Evolutionary conservation across 64 coral and sea anemone genomes (phyloP).

Genomic region (Acropora yongei): DNA sequence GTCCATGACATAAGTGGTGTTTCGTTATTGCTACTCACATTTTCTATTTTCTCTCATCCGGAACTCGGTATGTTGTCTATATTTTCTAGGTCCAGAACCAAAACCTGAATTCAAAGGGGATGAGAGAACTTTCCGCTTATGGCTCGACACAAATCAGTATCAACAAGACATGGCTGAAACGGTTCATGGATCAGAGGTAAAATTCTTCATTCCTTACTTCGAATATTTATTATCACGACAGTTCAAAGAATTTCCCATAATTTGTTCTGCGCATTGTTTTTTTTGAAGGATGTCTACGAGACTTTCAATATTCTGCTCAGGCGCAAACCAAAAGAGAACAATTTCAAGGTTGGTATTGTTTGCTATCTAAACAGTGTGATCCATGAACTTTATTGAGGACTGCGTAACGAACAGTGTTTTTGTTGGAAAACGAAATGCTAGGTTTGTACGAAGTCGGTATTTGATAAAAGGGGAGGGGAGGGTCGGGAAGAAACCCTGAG

Average conservation of each 20-base stretch:
- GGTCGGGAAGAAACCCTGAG: too few relatives aligned
- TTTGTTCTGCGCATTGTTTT: neutral
- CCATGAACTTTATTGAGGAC: neutral
- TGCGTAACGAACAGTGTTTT: too few relatives aligned
- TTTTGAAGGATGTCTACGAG: constrained; percentile 93
- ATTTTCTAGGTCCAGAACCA: constrained; percentile 72
- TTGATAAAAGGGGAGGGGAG: too few relatives aligned
- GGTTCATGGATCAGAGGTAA: constrained; percentile 82
- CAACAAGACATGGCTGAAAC: constrained; percentile 88
- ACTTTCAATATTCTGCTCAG: constrained; percentile 93
- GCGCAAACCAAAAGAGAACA: constrained; percentile 99
- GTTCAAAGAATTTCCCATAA: neutral
- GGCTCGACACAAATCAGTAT: constrained; percentile 92
- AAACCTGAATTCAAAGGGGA: constrained; percentile 90
- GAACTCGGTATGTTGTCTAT: neutral
- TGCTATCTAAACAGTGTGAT: neutral
- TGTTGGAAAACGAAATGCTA: too few relatives aligned
- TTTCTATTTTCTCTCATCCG: too few relatives aligned
- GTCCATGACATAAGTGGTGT: too few relatives aligned
- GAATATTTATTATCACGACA: neutral
- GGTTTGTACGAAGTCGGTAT: too few relatives aligned
- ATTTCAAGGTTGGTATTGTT: constrained; percentile 87
- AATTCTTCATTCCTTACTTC: neutral
- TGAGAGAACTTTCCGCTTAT: constrained; percentile 78
- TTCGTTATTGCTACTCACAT: too few relatives aligned